Base-by-base conservation (phyloP, 2,888 invertebrate species). In the Metacarcinus magister region DNA sequence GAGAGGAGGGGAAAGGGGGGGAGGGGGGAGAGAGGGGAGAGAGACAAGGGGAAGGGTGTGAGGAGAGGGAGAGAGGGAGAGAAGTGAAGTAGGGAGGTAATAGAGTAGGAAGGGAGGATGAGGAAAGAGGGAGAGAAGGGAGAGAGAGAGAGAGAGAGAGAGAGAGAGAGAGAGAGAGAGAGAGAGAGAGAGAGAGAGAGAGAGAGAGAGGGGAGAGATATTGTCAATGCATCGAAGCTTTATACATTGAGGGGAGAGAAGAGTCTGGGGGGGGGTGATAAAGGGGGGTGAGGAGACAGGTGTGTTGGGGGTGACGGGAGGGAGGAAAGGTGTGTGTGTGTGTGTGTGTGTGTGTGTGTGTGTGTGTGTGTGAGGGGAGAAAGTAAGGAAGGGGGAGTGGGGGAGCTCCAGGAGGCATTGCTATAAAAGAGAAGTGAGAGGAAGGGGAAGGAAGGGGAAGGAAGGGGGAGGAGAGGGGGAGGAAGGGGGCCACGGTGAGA, bases 271-370 rank as follows among this genome's bases (percentile, higher is more conserved):
- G 87, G 39, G 87, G 13, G 87, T 5, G 87, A 28, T 28, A 23
- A 87, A 1, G 39, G n/a, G 13, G 28, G 39, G 82, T 7, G 82
- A 23, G 23, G 32, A 1, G 32, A 23, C n/a, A 32, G 32, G 82
- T 28, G 82, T 28, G 82, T 23, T 16, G n/a, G 67, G 2, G 82
- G 19, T 0, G 19, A 32, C 1, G 87, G 1, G 87, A 0, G n/a
- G 39, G n/a, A 39, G 13, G 87, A 87, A 39, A 87, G 39, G 87
- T 87, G 87, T 87, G 87, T 87, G 28, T 28, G 87, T 87, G 87
- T 87, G 87, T 87, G 28, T 87, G 87, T 87, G 28, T 87, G 87
- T 87, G 87, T 92, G 91, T 2, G 46, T 46, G 91, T 92, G 91
- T 44, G 91, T 90, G 91, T 44, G 91, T 4, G 44, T 91, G 44